These are phyloP conservation scores for Scaptomyza pallida DNA, from an alignment of 1,140 invertebrate genomes.

Conservation along the genomic window DNA sequence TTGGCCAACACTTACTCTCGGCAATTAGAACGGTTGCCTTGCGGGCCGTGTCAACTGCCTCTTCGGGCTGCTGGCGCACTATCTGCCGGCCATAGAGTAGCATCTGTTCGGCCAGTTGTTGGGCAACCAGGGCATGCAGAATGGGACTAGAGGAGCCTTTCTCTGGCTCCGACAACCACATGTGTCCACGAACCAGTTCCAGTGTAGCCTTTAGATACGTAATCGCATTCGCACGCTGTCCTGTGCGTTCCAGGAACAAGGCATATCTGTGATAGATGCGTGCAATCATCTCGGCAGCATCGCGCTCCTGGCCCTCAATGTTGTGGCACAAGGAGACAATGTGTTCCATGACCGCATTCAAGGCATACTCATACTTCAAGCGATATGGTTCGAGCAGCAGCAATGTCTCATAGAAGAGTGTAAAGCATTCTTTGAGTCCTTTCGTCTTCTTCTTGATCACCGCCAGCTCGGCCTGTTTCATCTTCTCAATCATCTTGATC, in stretches of 20 bases:
- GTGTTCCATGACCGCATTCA: conserved; percentile 60
- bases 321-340: conserved; percentile 62
- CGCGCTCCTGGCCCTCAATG: conserved; percentile 51
- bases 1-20: conserved; percentile 54
- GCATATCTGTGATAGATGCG: conserved; percentile 70
- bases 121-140: conserved; percentile 63
- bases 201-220: conserved; percentile 54
- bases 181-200: conserved; percentile 59
- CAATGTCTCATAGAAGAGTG: conserved; percentile 56
- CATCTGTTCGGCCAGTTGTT: conserved; percentile 58
- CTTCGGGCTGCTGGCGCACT: conserved; percentile 56
- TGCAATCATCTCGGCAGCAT: conserved; percentile 59
- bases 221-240: conserved; percentile 40
- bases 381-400: conserved; percentile 57
- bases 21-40: conserved; percentile 60
- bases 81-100: conserved; percentile 54
- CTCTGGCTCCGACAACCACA: conserved; percentile 52
- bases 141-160: conserved; percentile 50
- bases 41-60: conserved; percentile 58
- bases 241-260: conserved; percentile 29
- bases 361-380: conserved; percentile 57
- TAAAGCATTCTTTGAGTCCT: conserved; percentile 53
- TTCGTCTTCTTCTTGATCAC: conserved; percentile 27
- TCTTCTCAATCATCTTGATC: conserved; percentile 49
- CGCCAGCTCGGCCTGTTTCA: conserved; percentile 56